phyloP scores from a whole-genome alignment of 2,888 invertebrate species.

The Drosophila flavopinicola region DNA sequence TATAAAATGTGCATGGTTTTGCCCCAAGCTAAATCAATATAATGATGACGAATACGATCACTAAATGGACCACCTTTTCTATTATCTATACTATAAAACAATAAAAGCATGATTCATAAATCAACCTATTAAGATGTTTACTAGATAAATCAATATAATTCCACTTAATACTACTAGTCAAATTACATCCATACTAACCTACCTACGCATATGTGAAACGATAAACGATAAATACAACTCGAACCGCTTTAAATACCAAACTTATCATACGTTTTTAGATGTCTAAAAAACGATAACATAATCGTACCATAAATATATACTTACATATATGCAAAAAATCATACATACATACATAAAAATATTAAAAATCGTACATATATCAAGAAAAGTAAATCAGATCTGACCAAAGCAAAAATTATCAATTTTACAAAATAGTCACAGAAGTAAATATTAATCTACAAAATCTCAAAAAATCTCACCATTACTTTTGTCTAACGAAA shows the following conservation, averaged over 20 bases:
- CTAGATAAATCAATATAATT: slow-evolving; percentile 66
- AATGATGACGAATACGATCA: slow-evolving; percentile 79
- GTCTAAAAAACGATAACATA: slow-evolving; percentile 24
- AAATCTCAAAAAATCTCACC: slow-evolving; percentile 3
- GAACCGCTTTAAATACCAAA: slow-evolving; percentile 52
- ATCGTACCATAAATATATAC: slow-evolving; percentile 13
- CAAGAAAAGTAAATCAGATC: slow-evolving; percentile 3
- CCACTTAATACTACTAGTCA: slow-evolving; percentile 62
- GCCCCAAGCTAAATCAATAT: slow-evolving; percentile 64
- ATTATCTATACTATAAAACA: slow-evolving; percentile 51
- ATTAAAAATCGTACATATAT: slow-evolving; percentile 8
- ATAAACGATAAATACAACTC: slow-evolving; percentile 32
- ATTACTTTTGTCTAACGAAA: slow-evolving; percentile 9
- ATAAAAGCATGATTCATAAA: slow-evolving; percentile 32
- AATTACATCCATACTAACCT: slow-evolving; percentile 53
- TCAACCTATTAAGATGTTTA: slow-evolving; percentile 34
- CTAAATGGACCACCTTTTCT: slow-evolving; percentile 83
- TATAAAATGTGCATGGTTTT: slow-evolving; percentile 39
- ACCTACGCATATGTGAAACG: slow-evolving; percentile 11
- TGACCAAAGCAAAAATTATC: slow-evolving; percentile 2
- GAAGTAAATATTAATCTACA: slow-evolving; percentile 16
- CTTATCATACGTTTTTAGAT: slow-evolving; percentile 39
- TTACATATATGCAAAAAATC: not conserved
- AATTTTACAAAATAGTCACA: slow-evolving; percentile 12
- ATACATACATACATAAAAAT: slow-evolving; percentile 4